Percentiles rank a stretch among this genome's conserved stretches.
These are phyloP conservation scores for Opisthocomus hoazin DNA, from an alignment of 2,113 vertebrate species.

Conservation along the genomic window DNA sequence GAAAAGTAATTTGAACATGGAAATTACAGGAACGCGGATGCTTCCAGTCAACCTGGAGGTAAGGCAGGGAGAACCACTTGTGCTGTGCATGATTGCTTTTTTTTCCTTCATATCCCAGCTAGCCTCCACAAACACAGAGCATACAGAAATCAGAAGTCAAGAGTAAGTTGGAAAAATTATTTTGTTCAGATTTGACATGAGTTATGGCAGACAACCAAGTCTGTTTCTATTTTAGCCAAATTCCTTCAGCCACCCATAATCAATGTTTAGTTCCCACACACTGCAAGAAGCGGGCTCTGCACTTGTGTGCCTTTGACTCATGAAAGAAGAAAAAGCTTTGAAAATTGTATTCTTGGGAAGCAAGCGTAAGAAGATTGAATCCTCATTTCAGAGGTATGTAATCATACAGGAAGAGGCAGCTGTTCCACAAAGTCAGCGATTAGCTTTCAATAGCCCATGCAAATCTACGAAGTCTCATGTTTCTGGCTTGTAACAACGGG, in stretches of 20 bases:
- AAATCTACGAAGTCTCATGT: background rate
- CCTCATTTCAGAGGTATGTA: background rate
- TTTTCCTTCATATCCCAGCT: background rate
- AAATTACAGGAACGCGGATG: conserved; percentile 12
- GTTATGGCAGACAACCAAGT: background rate
- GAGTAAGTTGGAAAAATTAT: background rate
- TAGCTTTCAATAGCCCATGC: background rate
- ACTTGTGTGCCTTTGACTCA: background rate
- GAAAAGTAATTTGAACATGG: background rate
- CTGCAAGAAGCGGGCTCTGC: background rate
- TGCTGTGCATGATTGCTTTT: background rate
- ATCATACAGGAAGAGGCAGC: background rate
- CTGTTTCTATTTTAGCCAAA: background rate
- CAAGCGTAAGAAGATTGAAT: background rate
- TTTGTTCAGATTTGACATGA: background rate
- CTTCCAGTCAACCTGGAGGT: background rate
- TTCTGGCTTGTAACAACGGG: background rate
- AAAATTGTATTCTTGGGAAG: background rate
- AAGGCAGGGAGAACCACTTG: background rate
- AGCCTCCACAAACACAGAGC: conserved; percentile 1
- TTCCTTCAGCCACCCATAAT: background rate
- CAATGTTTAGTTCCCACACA: background rate
- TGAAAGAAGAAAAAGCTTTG: background rate
- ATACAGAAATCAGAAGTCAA: background rate
- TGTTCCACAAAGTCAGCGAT: background rate